Evolutionary conservation across 2,113 vertebrate genomes (phyloP).

Genomic region (Piprites chloris): DNA sequence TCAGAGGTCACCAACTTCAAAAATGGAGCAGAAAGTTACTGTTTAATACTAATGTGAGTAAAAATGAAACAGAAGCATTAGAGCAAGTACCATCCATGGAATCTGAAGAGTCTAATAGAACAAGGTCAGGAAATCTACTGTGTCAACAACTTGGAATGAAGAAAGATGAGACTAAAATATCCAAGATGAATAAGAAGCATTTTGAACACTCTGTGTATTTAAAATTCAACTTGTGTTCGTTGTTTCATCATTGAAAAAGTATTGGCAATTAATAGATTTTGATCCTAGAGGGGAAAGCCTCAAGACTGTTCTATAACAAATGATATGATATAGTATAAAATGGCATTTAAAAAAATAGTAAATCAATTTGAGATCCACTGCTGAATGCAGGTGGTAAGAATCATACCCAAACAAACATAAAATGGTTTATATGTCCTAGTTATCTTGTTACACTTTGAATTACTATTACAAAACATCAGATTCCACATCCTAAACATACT

Average conservation of each 20-base stretch:
- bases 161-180: background rate
- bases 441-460: background rate
- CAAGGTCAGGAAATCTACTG: background rate
- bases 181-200: background rate
- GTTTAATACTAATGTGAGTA: background rate
- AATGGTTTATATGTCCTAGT: background rate
- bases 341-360: background rate
- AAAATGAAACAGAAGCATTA: conserved; percentile 6
- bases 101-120: background rate
- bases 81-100: background rate
- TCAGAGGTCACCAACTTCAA: conserved; percentile 65
- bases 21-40: conserved; percentile 36
- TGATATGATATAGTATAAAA: background rate
- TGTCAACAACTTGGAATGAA: background rate
- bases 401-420: background rate
- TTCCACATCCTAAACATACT: background rate
- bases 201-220: background rate
- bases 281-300: background rate
- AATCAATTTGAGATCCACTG: background rate
- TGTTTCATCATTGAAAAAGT: background rate
- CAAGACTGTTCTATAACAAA: background rate
- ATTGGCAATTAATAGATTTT: background rate
- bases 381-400: background rate
- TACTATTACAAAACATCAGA: background rate
- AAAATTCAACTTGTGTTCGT: background rate